Evolutionary conservation across 2,113 vertebrate species (phyloP).

Genomic region (Lethenteron camtschaticum): DNA sequence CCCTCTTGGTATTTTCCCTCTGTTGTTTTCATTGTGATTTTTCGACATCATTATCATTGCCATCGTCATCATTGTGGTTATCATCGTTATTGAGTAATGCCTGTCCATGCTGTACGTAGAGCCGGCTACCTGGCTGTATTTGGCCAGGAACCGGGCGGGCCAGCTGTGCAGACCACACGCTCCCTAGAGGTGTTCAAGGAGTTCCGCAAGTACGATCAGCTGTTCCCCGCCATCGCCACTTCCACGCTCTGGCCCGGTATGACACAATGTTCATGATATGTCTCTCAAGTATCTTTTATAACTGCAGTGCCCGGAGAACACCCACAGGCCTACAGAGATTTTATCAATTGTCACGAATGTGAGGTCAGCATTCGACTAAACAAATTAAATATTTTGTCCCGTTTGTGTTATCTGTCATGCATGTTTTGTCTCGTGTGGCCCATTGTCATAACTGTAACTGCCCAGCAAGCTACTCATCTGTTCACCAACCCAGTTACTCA

Average conservation of each 20-base stretch:
- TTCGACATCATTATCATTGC: too few relatives aligned
- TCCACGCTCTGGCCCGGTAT: conserved; percentile 28
- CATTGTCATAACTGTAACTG: too few relatives aligned
- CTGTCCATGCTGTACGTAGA: conserved; percentile 16
- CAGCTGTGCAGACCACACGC: conserved; percentile 10
- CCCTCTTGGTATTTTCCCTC: too few relatives aligned
- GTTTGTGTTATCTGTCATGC: too few relatives aligned
- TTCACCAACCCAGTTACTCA: too few relatives aligned
- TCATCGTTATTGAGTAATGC: background rate
- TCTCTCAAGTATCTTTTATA: background rate
- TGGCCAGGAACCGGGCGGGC: conserved; percentile 25
- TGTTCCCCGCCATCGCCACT: conserved; percentile 37
- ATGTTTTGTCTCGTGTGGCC: too few relatives aligned
- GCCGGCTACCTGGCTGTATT: conserved; percentile 41
- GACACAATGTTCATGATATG: conserved; percentile 2
- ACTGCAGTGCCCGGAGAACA: too few relatives aligned
- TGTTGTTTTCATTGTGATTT: too few relatives aligned
- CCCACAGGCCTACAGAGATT: background rate
- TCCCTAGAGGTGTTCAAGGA: conserved; percentile 24
- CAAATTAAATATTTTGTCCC: too few relatives aligned
- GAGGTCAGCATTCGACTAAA: too few relatives aligned
- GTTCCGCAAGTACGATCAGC: conserved; percentile 31
- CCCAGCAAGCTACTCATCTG: too few relatives aligned
- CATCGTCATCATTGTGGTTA: too few relatives aligned
- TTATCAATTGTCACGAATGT: background rate